Evolutionary conservation across 37 sponge, comb jelly and placozoan genomes (phyloP).

Genomic region (Oopsacas minuta): DNA sequence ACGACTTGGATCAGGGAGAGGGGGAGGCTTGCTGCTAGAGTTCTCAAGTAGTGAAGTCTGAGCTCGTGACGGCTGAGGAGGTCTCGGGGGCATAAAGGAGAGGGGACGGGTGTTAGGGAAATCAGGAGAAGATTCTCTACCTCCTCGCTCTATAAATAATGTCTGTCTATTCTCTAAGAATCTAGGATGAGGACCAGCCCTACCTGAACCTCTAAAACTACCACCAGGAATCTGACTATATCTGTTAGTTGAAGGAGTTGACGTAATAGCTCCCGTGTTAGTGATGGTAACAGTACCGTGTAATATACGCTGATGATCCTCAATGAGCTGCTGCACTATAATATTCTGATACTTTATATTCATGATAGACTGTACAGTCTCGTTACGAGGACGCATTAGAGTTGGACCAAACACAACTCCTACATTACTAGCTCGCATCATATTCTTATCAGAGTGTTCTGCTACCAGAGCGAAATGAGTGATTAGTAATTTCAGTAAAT

Average conservation of each 20-base stretch:
- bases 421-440: constrained; percentile 91
- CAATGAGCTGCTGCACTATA: constrained; percentile 69
- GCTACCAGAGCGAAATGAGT: constrained; percentile 37
- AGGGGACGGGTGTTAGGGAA: not conserved
- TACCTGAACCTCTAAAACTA: not conserved
- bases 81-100: not conserved
- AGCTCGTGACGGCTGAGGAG: not conserved
- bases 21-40: not conserved
- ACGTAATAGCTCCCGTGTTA: not conserved
- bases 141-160: not conserved
- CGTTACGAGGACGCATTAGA: constrained; percentile 74
- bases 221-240: not conserved
- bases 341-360: constrained; percentile 90
- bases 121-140: not conserved
- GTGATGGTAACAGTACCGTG: not conserved
- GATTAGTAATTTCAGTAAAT: not conserved
- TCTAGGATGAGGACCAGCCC: not conserved
- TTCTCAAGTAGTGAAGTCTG: not conserved
- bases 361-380: constrained; percentile 80
- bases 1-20: not conserved
- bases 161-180: constrained; percentile 16
- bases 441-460: constrained; percentile 44
- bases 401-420: constrained; percentile 95
- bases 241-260: not conserved
- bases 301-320: constrained; percentile 22